These are phyloP conservation scores for Micrastur ruficollis DNA, from an alignment of 2,797 vertebrate genomes.

Conservation along the genomic window DNA sequence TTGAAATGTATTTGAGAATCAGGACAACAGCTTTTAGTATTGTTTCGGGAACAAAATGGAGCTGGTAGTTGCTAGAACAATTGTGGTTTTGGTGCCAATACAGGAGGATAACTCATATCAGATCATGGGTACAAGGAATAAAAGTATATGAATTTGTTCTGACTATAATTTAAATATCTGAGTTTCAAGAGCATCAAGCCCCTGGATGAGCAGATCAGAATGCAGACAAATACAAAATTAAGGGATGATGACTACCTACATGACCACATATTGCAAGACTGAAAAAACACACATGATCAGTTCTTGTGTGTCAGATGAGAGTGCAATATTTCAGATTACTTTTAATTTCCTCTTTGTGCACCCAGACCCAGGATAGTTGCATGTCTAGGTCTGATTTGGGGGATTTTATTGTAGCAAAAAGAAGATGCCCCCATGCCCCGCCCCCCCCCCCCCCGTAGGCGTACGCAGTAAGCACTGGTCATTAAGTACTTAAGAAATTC, in stretches of 20 bases:
- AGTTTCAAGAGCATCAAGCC: neutral
- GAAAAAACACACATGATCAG: neutral
- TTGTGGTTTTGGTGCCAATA: neutral
- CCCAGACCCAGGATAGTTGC: neutral
- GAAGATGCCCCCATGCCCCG: fast-evolving
- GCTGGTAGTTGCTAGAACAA: neutral
- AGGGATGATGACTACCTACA: neutral
- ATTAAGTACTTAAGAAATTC: neutral
- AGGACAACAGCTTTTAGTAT: neutral
- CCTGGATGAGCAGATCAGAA: neutral
- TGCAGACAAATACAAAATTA: neutral
- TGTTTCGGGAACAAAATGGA: neutral
- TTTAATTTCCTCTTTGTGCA: neutral
- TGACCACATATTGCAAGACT: neutral
- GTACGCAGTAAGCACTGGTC: neutral
- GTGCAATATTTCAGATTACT: neutral
- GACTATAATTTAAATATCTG: neutral
- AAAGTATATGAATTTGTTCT: neutral
- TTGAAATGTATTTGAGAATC: neutral
- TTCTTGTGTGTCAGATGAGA: neutral
- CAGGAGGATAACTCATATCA: neutral
- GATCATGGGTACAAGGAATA: neutral
- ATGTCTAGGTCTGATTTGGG: neutral
- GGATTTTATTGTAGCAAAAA: neutral
- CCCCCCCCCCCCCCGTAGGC: fast-evolving